These are phyloP conservation scores for Parapsyche elsis DNA, from an alignment of 1,140 invertebrate genomes.

Conservation along the genomic window DNA sequence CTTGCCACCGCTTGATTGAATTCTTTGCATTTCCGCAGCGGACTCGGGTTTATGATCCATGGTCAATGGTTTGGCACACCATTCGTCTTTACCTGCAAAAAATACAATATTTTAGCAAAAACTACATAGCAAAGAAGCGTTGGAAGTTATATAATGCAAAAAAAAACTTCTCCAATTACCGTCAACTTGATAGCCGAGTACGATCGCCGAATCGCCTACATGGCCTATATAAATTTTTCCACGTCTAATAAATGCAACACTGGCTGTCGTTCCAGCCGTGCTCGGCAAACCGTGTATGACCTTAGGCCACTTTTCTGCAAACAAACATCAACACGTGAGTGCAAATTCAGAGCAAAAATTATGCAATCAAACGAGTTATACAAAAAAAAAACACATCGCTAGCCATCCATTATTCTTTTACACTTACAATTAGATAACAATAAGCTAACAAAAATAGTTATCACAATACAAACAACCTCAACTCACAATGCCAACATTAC, in stretches of 20 bases:
- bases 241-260: constrained; percentile 92
- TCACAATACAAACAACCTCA: too few relatives aligned
- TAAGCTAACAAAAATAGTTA: too few relatives aligned
- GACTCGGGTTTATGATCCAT: constrained; percentile 96
- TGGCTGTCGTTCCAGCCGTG: constrained; percentile 96
- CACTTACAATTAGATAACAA: too few relatives aligned
- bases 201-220: constrained; percentile 96
- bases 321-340: constrained; percentile 39
- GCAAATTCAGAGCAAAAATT: too few relatives aligned
- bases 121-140: background rate
- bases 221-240: constrained; percentile 97
- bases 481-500: too few relatives aligned
- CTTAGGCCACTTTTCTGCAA: constrained; percentile 92
- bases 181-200: constrained; percentile 84
- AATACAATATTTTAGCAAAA: background rate
- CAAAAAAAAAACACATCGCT: background rate
- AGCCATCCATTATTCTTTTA: background rate
- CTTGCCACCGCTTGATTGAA: constrained; percentile 88
- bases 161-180: constrained; percentile 57
- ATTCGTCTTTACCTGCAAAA: constrained; percentile 71
- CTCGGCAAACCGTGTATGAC: constrained; percentile 92
- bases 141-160: background rate
- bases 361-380: background rate
- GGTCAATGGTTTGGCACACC: constrained; percentile 84
- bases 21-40: constrained; percentile 85